A percentile compares a stretch with the other conserved stretches of the same genome.
Evolutionary conservation across 2,888 invertebrate genomes (phyloP).

Genomic region (Antitype chi): DNA sequence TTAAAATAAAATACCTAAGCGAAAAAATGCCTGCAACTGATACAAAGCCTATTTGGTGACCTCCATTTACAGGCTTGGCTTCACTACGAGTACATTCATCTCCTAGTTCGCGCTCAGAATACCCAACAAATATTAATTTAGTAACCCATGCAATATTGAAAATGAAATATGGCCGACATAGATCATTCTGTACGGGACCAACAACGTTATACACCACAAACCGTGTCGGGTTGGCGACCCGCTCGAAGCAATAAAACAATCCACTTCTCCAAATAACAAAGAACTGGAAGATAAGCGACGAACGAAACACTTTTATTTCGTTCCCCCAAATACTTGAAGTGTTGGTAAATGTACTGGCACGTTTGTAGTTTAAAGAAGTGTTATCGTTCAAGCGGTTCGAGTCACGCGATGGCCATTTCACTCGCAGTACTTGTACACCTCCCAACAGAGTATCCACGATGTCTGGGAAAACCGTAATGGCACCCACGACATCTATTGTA

Average conservation of each 20-base stretch:
- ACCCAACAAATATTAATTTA: slow-evolving; percentile 55
- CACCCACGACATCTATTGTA: slow-evolving; percentile 56
- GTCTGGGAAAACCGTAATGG: slow-evolving; percentile 51
- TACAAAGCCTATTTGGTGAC: slow-evolving; percentile 9
- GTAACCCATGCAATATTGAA: slow-evolving; percentile 47
- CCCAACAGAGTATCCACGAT: slow-evolving; percentile 52
- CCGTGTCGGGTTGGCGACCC: slow-evolving; percentile 60
- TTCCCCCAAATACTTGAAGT: slow-evolving; percentile 61
- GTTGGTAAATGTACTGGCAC: slow-evolving; percentile 61
- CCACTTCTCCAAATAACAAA: slow-evolving; percentile 61
- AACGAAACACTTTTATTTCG: slow-evolving; percentile 61
- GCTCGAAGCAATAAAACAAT: slow-evolving; percentile 60
- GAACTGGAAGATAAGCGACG: slow-evolving; percentile 59
- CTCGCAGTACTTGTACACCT: slow-evolving; percentile 42
- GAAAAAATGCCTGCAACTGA: slow-evolving; percentile 3
- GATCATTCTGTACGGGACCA: slow-evolving; percentile 42
- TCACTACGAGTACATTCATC: slow-evolving; percentile 40
- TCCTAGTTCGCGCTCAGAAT: slow-evolving; percentile 36
- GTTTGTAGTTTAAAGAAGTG: slow-evolving; percentile 64
- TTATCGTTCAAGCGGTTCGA: slow-evolving; percentile 59
- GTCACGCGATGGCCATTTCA: slow-evolving; percentile 64
- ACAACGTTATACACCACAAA: slow-evolving; percentile 59
- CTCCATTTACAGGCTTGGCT: slow-evolving; percentile 30
- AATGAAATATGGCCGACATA: slow-evolving; percentile 47
- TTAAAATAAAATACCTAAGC: not conserved